Base-by-base conservation (phyloP, 2,888 invertebrate genomes). In the Phragmatobia fuliginosa region DNA sequence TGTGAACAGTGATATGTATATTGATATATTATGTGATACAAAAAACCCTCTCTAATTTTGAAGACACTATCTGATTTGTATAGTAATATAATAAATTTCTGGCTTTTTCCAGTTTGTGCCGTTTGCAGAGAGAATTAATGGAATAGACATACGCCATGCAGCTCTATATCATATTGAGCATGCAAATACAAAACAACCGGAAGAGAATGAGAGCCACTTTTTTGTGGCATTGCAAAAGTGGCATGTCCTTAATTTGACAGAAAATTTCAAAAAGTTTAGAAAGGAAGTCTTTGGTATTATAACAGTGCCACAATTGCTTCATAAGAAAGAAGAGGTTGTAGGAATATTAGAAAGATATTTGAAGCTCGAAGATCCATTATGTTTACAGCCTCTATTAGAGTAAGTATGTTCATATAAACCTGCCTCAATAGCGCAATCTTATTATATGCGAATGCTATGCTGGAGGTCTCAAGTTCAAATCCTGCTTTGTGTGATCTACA, bases 121-220 rank as follows among this genome's bases (percentile, higher is more conserved):
- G 10, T 99, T 99, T 92, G 96, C 97, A 32, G 98, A 99, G 81
- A 96, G 98, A 67, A 97, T 99, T 58, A 96, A 97, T 81, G 96
- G 97, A 78, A 97, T 99, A 71, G 98, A 98, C 87, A 96, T 99
- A 59, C 94, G 96, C 1, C 96, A 96, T 86, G 97, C 98, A 91
- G 97, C 99, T 2, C 96, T 98, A 56, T 98, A 98, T 88, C 97
- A 97, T 84, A 97, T 99, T 65, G 96, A 96, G 38, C 98, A 98
- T 90, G 96, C 96, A 77, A 97, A 98, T 88, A 96, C 97, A 68
- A 96, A 96, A 77, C 95, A 96, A 16, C 96, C 96, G 11, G 97
- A 97, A 79, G 97, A 97, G 67, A 94, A 96, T 66, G 97, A 97
- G 85, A 98, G 98, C 0, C 97, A 97, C 88, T 99, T 99, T 89